Base-by-base conservation (phyloP, 1,140 invertebrate species). In the Aphaenogaster floridana region DNA sequence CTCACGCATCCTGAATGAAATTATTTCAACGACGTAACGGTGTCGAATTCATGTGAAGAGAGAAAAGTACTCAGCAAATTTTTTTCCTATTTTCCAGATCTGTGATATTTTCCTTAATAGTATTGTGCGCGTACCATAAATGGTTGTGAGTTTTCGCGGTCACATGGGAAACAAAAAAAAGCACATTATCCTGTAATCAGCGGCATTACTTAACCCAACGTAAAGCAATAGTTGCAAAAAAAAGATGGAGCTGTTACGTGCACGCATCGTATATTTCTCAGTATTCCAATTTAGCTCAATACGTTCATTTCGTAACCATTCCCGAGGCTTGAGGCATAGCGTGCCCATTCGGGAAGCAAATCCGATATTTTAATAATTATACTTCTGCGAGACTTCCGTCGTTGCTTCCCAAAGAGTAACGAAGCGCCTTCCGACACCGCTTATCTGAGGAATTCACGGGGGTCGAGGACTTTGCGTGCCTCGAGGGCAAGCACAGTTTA, bases 401-500 rank as follows among this genome's bases (percentile, higher is more conserved):
- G 52, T 15, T 84, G 57, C 28, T 54, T 61, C 7, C 59, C 13
- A 50, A 84, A 76, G 54, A 34, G 42, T 36, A 50, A 50, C 34
- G n/a, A 76, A 63, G n/a, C 80, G 42, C 42, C 66, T 61, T 61
- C 39, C 54, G 17, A 50, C 54, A 17, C n/a, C 11, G 80, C 17
- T 74, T 61, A 48, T 48, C 68, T 3, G 64, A 79, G 42, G 71
- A 86, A 59, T 86, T 59, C 42, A 59, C 87, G 17, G 59, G 61
- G 80, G 36, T 88, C 79, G 88, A 45, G 36, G 21, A 76, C 48
- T 77, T 36, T 1, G 52, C 77, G 45, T 63, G 74, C n/a, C 66
- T 45, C 54, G 34, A 78, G 77, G 59, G 52, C 74, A n/a, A 72
- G 54, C 28, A 54, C 8, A 61, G 76, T 81, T 90, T 86, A 86